phyloP scores from a whole-genome alignment of 2,113 vertebrate species.

The Nothobranchius kuhntae region DNA sequence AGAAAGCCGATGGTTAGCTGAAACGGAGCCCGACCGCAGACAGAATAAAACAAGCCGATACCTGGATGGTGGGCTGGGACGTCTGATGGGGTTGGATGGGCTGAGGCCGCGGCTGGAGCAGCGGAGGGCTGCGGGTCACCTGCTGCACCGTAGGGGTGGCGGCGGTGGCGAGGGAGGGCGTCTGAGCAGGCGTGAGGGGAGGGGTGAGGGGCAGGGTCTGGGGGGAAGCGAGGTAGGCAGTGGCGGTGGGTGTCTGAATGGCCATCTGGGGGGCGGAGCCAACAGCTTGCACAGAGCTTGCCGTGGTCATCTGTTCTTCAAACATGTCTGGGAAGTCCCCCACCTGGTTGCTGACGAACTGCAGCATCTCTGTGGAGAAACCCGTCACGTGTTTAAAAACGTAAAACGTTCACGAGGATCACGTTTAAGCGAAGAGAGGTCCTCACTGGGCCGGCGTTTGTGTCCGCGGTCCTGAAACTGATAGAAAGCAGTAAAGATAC shows the following conservation, averaged over 20 bases:
- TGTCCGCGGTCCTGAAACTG: neutral
- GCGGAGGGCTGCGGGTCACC: conserved; percentile 79
- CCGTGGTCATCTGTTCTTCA: conserved; percentile 84
- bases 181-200: conserved; percentile 71
- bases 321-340: conserved; percentile 95
- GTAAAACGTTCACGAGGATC: neutral
- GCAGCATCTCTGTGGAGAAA: conserved; percentile 89
- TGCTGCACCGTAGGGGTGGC: conserved; percentile 35
- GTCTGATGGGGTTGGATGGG: conserved; percentile 71
- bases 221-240: conserved; percentile 65
- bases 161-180: conserved; percentile 34
- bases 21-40: neutral
- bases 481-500: neutral
- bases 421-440: no score
- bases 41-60: conserved; percentile 12
- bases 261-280: conserved; percentile 14
- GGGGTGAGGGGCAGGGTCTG: conserved; percentile 69
- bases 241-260: conserved; percentile 38
- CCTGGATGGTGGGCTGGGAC: conserved; percentile 69
- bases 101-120: conserved; percentile 88
- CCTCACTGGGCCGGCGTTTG: no score
- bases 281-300: conserved; percentile 45
- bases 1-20: neutral
- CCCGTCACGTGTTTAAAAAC: neutral
- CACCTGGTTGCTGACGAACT: conserved; percentile 96